phyloP scores from a whole-genome alignment of 2,888 invertebrate genomes.

The Drosophila meridionalis region DNA sequence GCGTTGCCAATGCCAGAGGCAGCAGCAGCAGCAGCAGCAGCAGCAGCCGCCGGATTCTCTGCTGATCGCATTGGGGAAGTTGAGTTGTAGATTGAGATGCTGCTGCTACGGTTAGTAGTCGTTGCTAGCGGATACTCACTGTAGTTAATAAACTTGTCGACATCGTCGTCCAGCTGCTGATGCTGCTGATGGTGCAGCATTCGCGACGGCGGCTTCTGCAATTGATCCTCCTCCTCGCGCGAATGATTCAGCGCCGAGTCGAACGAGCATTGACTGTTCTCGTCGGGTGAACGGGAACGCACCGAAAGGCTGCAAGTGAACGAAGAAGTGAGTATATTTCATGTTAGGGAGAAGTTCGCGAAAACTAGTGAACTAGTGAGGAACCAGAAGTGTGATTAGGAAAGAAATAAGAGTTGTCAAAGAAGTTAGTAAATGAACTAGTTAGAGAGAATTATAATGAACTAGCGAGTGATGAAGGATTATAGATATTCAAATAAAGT shows the following conservation, averaged over 20 bases:
- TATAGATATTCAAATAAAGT: too few relatives aligned
- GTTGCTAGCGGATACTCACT: conserved; percentile 75
- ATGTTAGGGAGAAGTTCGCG: neutral
- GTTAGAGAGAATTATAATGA: too few relatives aligned
- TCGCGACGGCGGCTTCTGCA: conserved; percentile 43
- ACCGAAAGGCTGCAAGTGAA: conserved; percentile 87
- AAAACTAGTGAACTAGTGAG: neutral
- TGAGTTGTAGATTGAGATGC: conserved; percentile 19
- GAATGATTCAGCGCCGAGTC: conserved; percentile 95
- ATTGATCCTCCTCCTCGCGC: conserved; percentile 90
- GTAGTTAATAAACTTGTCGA: conserved; percentile 76
- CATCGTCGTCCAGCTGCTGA: conserved; percentile 72
- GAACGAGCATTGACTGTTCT: conserved; percentile 90
- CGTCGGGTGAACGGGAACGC: conserved; percentile 90
- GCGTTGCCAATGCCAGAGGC: neutral
- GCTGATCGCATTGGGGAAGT: conserved; percentile 21
- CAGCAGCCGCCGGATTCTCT: conserved; percentile 37
- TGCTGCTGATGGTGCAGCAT: conserved; percentile 32
- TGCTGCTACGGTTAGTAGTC: conserved; percentile 13
- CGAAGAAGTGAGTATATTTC: neutral
- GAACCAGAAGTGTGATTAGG: neutral
- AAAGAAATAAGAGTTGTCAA: too few relatives aligned
- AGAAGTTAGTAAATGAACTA: neutral
- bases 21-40: neutral
- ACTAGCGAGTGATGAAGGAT: too few relatives aligned